phyloP scores from a whole-genome alignment of 2,113 vertebrate genomes.

The Cavia porcellus region DNA sequence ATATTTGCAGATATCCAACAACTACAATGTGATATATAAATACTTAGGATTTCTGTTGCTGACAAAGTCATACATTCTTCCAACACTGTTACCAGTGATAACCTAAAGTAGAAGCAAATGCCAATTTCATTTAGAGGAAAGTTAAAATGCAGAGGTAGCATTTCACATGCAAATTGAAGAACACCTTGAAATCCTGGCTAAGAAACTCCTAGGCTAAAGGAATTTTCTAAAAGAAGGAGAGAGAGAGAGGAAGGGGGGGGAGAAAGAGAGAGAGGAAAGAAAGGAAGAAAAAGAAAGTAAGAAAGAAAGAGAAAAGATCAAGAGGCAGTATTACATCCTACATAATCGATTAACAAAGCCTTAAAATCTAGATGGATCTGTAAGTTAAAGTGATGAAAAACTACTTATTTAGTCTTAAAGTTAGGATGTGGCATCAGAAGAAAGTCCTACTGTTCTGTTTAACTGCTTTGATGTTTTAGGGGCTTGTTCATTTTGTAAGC shows the following conservation, averaged over 20 bases:
- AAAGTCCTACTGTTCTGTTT: neutral
- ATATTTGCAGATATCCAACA: slow-evolving; percentile 28
- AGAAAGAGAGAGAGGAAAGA: neutral
- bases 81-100: neutral
- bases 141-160: neutral
- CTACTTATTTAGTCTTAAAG: neutral
- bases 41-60: neutral
- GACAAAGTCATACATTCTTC: neutral
- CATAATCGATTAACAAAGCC: neutral
- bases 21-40: neutral
- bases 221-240: neutral
- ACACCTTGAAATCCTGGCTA: neutral
- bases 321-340: neutral
- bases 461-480: neutral
- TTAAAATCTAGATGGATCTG: neutral
- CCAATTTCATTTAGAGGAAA: neutral
- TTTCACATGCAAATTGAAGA: slow-evolving; percentile 22
- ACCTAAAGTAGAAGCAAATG: neutral
- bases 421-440: neutral
- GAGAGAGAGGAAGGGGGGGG: neutral
- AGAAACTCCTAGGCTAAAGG: neutral
- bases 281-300: neutral
- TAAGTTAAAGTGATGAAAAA: neutral
- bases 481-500: neutral
- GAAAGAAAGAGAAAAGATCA: neutral